Percentiles rank a stretch among this genome's conserved stretches.
Evolutionary conservation across 2,113 vertebrate species (phyloP).

Genomic region (Halichoerus grypus): DNA sequence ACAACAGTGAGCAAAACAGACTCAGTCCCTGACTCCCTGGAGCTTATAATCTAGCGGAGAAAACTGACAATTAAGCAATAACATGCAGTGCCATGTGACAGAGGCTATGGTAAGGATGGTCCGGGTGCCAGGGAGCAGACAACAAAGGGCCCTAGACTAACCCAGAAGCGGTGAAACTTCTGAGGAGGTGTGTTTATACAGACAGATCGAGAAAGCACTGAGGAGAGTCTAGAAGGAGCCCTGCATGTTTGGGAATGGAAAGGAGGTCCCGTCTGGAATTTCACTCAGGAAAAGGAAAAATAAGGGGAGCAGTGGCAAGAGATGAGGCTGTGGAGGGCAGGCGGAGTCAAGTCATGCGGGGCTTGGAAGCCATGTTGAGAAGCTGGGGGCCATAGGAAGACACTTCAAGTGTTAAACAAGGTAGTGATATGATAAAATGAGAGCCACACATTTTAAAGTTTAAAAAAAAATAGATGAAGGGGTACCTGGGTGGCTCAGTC

Average conservation of each 20-base stretch:
- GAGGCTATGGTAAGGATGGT: not conserved
- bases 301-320: not conserved
- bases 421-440: not conserved
- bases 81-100: not conserved
- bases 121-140: not conserved
- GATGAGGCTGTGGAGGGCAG: not conserved
- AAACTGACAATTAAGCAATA: not conserved
- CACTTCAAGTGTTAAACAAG: not conserved
- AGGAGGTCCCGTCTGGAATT: not conserved
- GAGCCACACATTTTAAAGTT: not conserved
- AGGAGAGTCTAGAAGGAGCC: not conserved
- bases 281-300: not conserved
- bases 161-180: not conserved
- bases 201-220: not conserved
- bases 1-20: not conserved
- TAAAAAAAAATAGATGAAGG: not conserved
- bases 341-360: no score
- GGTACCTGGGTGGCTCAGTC: not conserved
- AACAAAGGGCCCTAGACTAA: not conserved
- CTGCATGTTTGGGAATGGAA: not conserved
- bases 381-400: not conserved
- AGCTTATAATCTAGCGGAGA: not conserved
- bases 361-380: not conserved
- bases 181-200: not conserved
- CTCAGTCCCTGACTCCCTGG: not conserved